A percentile compares a stretch with the other conserved stretches of the same genome.
Evolutionary conservation across 1,140 invertebrate genomes (phyloP).

Genomic region (Wiebesia pumilae): DNA sequence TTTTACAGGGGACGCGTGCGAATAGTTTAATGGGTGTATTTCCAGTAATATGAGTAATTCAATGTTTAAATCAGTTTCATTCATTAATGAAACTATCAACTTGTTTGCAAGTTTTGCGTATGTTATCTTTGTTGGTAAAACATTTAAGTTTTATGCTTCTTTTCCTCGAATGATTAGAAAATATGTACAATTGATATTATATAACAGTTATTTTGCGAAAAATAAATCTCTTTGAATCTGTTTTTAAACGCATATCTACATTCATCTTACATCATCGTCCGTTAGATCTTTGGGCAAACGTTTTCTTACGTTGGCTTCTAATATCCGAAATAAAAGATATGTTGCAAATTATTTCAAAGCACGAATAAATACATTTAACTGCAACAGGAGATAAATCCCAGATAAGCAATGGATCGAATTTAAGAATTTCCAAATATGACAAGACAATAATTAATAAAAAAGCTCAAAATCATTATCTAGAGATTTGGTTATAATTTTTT

Average conservation of each 20-base stretch:
- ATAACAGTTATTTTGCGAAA: no score
- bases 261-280: background rate
- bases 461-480: background rate
- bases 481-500: constrained; percentile 1
- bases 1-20: no score
- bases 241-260: background rate
- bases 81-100: background rate
- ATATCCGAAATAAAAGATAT: constrained; percentile 4
- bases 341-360: background rate
- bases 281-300: background rate
- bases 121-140: no score
- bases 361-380: background rate
- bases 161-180: no score
- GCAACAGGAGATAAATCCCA: background rate
- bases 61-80: background rate
- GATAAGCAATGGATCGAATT: background rate
- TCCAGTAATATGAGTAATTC: background rate
- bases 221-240: background rate
- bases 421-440: background rate
- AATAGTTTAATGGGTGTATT: no score
- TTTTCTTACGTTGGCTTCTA: background rate
- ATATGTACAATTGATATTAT: no score
- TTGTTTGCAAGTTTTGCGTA: no score
- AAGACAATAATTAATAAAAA: constrained; percentile 15
- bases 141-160: no score